phyloP scores from a whole-genome alignment of 2,113 vertebrate genomes.

The Ovis aries region ARS-UI_Ramb_v3.0 NC_056072.1:37360501-37361000 shows the following conservation, averaged over 20 bases:
- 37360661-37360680: neutral
- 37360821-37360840: neutral
- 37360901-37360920: neutral
- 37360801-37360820: neutral
- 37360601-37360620: neutral
- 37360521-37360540: neutral
- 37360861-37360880: neutral
- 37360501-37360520: neutral
- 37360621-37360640: neutral
- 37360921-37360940: neutral
- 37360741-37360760: neutral
- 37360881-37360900: neutral
- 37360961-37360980: neutral
- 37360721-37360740: neutral
- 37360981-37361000: slow-evolving; percentile 33
- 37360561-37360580: neutral
- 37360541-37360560: neutral
- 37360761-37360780: neutral
- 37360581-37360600: neutral
- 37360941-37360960: slow-evolving; percentile 29
- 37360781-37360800: neutral
- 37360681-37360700: neutral
- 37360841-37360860: neutral
- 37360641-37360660: neutral
- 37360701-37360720: neutral